These are phyloP conservation scores for Stramonita haemastoma DNA, from an alignment of 2,888 invertebrate species.

Conservation along the genomic window DNA sequence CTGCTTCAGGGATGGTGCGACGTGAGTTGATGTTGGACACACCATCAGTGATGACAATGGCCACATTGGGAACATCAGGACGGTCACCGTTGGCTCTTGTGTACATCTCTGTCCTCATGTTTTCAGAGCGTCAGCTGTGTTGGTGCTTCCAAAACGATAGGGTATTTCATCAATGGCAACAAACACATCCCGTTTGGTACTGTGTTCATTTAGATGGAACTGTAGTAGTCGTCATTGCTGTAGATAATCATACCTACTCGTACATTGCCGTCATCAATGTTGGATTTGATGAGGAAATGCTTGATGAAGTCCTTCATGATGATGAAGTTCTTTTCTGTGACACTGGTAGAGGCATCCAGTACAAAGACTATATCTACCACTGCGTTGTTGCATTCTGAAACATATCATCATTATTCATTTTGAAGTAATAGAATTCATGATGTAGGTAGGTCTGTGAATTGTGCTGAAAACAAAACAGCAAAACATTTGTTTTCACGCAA, in stretches of 20 bases:
- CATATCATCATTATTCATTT: no score
- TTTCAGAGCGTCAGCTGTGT: conserved; percentile 63
- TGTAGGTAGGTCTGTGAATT: no score
- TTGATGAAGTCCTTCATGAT: conserved; percentile 59
- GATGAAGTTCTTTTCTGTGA: conserved; percentile 59
- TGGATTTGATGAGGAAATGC: conserved; percentile 55
- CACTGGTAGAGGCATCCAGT: conserved; percentile 69
- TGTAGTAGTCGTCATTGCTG: conserved; percentile 56
- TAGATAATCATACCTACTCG: conserved; percentile 53
- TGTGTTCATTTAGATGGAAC: conserved; percentile 58
- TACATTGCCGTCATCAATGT: conserved; percentile 63
- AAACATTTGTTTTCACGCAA: no score
- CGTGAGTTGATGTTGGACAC: conserved; percentile 65
- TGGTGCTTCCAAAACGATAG: conserved; percentile 61
- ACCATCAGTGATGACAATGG: conserved; percentile 66
- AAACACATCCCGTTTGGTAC: conserved; percentile 48
- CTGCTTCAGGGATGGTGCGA: conserved; percentile 64
- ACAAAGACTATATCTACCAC: conserved; percentile 67
- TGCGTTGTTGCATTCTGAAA: conserved; percentile 31
- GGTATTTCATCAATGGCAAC: conserved; percentile 55
- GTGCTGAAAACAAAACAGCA: no score
- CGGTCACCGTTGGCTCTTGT: conserved; percentile 62
- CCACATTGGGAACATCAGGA: conserved; percentile 57
- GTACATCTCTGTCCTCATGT: conserved; percentile 59
- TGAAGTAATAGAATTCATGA: no score